These are phyloP conservation scores for Heptranchias perlo DNA, from an alignment of 2,113 vertebrate genomes.

Conservation along the genomic window DNA sequence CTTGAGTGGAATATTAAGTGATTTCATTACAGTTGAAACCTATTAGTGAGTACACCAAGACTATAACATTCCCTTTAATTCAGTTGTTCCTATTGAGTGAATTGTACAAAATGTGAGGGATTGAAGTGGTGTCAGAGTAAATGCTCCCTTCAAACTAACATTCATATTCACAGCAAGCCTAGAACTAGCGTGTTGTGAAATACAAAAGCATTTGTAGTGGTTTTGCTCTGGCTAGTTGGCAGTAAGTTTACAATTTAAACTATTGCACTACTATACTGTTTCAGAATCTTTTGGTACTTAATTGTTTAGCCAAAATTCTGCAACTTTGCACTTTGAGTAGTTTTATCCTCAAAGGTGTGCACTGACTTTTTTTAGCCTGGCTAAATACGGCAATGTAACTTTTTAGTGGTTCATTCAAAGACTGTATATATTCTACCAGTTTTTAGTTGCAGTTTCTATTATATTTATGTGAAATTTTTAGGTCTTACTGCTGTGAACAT, in stretches of 20 bases:
- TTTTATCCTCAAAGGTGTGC: conserved; percentile 16
- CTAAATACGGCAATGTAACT: not conserved
- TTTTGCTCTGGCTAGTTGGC: not conserved
- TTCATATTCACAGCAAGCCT: not conserved
- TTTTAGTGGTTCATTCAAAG: not conserved
- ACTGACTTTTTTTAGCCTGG: not conserved
- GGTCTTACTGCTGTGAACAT: not conserved
- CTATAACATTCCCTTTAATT: not conserved
- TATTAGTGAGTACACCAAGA: not conserved
- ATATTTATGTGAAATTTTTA: conserved; percentile 20
- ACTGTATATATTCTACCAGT: not conserved
- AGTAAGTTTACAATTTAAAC: conserved; percentile 33
- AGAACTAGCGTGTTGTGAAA: not conserved
- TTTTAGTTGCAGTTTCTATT: not conserved
- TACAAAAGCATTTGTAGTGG: not conserved
- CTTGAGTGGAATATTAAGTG: not conserved
- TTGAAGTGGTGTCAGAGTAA: not conserved
- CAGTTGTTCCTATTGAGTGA: conserved; percentile 2
- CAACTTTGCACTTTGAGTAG: conserved; percentile 24
- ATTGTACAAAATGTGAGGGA: not conserved
- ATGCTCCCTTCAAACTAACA: not conserved
- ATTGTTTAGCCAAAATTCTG: conserved; percentile 31
- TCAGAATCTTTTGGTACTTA: conserved; percentile 34
- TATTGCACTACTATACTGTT: conserved; percentile 26
- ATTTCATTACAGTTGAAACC: not conserved